These are phyloP conservation scores for Lagocephalus sceleratus DNA, from an alignment of 2,797 vertebrate species.

Conservation along the genomic window DNA sequence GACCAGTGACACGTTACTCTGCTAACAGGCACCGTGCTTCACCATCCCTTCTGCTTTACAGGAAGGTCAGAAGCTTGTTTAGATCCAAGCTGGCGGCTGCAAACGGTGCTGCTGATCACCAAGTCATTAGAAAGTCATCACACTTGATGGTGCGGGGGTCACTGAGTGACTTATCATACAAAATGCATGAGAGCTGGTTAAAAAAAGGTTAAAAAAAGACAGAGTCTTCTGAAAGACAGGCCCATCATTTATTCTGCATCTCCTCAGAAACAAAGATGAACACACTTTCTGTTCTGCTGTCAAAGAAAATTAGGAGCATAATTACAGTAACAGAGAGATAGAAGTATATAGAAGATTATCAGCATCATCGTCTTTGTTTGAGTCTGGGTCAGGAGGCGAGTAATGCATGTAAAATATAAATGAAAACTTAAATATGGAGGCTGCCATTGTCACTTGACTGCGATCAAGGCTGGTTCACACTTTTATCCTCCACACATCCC, in stretches of 20 bases:
- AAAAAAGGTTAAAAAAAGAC: no score
- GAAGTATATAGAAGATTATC: no score
- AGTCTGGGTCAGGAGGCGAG: neutral
- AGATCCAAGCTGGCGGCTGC: slow-evolving; percentile 19
- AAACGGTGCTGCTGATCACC: slow-evolving; percentile 43
- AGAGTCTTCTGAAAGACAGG: slow-evolving; percentile 30
- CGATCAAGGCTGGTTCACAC: slow-evolving; percentile 9
- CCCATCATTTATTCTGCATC: no score
- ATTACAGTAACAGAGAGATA: neutral
- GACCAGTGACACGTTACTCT: no score
- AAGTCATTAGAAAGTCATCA: slow-evolving; percentile 46
- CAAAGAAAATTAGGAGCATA: slow-evolving; percentile 24
- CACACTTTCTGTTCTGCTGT: slow-evolving; percentile 15
- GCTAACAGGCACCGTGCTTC: slow-evolving; percentile 37
- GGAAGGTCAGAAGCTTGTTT: slow-evolving; percentile 28
- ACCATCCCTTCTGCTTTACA: slow-evolving; percentile 24
- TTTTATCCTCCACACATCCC: neutral
- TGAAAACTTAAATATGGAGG: neutral
- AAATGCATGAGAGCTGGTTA: neutral
- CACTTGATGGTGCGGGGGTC: slow-evolving; percentile 46
- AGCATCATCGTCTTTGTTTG: slow-evolving; percentile 6
- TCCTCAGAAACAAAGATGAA: slow-evolving; percentile 17
- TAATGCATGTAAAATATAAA: slow-evolving; percentile 5
- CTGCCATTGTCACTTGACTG: neutral
- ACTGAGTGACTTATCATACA: slow-evolving; percentile 12